Evolutionary conservation across 2,888 invertebrate genomes (phyloP).

Genomic region (Calameuta idolon): DNA sequence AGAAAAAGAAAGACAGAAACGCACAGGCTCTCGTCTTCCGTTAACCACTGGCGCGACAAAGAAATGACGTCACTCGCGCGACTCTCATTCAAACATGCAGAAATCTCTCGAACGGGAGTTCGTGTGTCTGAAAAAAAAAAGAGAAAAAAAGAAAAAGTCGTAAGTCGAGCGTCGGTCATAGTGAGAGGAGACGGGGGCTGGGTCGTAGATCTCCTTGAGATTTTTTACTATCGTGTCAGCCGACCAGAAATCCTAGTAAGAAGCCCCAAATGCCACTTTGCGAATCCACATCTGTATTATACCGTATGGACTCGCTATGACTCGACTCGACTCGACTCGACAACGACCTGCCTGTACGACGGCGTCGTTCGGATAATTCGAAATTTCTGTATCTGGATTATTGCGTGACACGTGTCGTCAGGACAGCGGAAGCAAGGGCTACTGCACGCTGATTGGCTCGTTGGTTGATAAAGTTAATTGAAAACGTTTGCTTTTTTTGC

Average conservation of each 20-base stretch:
- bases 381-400: conserved; percentile 15
- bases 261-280: background rate
- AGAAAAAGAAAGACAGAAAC: conserved; percentile 42
- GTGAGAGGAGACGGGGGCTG: background rate
- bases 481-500: conserved; percentile 61
- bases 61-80: background rate
- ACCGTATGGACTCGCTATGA: background rate
- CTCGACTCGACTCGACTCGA: background rate
- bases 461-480: conserved; percentile 59
- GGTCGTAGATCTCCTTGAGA: background rate
- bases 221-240: background rate
- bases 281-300: background rate
- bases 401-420: conserved; percentile 26
- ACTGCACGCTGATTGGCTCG: conserved; percentile 66
- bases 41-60: background rate
- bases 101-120: background rate
- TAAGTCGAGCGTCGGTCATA: background rate
- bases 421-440: conserved; percentile 59
- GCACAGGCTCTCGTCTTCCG: conserved; percentile 57
- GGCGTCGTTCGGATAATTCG: conserved; percentile 26
- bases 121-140: background rate
- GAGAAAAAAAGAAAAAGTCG: background rate
- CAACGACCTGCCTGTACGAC: conserved; percentile 18
- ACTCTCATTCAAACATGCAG: background rate
- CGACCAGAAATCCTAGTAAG: background rate